These are phyloP conservation scores for Zophobas atratus DNA, from an alignment of 1,140 invertebrate species.

Conservation along the genomic window DNA sequence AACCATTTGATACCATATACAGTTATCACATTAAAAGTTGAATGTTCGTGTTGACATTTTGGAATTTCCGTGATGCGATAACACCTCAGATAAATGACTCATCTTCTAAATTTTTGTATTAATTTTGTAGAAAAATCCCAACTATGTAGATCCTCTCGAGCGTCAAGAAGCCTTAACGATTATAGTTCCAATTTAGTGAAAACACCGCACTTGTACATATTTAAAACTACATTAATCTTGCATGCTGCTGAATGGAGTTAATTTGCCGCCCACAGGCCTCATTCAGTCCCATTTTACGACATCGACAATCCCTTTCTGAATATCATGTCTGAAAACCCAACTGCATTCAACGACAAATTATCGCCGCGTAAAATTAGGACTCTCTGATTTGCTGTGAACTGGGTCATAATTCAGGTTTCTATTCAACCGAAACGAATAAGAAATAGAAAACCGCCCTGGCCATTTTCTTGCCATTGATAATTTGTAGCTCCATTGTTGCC, in stretches of 20 bases:
- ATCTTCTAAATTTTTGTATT: no score
- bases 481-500: slow-evolving; percentile 43
- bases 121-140: no score
- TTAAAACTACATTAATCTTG: neutral
- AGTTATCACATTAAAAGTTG: no score
- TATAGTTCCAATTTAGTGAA: no score
- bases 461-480: slow-evolving; percentile 47
- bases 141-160: no score
- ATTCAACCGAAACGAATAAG: slow-evolving; percentile 43
- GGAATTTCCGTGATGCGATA: no score
- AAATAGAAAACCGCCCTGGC: slow-evolving; percentile 35
- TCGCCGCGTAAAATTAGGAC: slow-evolving; percentile 32
- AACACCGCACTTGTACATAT: neutral
- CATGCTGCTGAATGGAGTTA: neutral
- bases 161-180: no score
- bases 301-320: neutral
- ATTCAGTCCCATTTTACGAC: neutral
- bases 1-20: no score
- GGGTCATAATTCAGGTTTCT: slow-evolving; percentile 39
- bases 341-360: slow-evolving; percentile 16
- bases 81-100: no score
- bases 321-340: slow-evolving; percentile 10
- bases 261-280: slow-evolving; percentile 2
- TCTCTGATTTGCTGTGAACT: slow-evolving; percentile 29
- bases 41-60: no score